Evolutionary conservation across 1,140 invertebrate species (phyloP), one percentile per base, ranked within the genome.

Genomic region (Zelostemma sp.): DNA sequence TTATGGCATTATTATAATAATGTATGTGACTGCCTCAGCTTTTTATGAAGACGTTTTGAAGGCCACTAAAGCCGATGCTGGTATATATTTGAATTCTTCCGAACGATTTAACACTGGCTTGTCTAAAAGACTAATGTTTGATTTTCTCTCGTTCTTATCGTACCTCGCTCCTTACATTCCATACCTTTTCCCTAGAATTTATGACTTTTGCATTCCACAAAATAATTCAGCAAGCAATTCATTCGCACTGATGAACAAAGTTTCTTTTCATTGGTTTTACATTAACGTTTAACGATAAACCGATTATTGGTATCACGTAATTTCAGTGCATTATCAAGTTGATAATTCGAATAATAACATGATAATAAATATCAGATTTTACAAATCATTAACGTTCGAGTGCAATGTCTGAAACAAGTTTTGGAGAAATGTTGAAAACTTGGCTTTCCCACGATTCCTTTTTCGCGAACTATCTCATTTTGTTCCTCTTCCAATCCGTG

Each of bases 11-110:
- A 43, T 43, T 35, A 28, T 19, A 12, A 12, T 38, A 6, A 17
- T 14, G 15, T 17, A 31, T 11, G 15, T 6, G 3, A 11, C 43
- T 19, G 40, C 48, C 11, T 6, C 43, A 47, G 17, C 19, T 38
- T 56, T 59, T 48, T 66, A 19, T 50, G 41, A 45, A 60, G 9
- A 54, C 28, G 28, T 31, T 38, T 31, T 35, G 12, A 6, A 33
- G 41, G n/a, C 58, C 12, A 60, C 35, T 40, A 45, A 61, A 62
- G 41, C 55, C 64, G 61, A 45, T 53, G 55, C 41, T 45, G 61
- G 61, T 74, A 78, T 78, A 78, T 76, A 74, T 46, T 59, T 38
- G 62, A 76, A 65, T 55, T 67, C 72, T 80, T 74, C 64, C 70
- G 57, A 55, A 58, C 75, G 76, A 80, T 79, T 79, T 78, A 80